Conservation (phyloP, 2,797 vertebrate genomes). For the Emys orbicularis region DNA sequence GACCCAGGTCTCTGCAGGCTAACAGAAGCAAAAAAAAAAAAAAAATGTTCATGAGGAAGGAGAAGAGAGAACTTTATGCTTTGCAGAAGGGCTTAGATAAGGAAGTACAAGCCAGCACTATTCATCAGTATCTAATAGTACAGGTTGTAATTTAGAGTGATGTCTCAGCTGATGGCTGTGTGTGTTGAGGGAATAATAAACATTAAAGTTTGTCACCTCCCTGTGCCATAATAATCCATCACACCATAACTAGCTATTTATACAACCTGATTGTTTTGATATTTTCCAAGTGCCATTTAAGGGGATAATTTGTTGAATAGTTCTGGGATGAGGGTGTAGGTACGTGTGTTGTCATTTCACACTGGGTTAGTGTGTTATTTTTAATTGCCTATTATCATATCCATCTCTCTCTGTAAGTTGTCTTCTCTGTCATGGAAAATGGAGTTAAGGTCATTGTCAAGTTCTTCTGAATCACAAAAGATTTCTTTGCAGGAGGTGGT, state of each 20-base stretch:
- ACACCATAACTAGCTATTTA: neutral
- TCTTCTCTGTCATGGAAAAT: neutral
- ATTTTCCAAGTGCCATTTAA: slow-evolving; percentile 5
- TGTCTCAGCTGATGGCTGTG: neutral
- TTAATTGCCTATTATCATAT: slow-evolving; percentile 45
- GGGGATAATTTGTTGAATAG: slow-evolving; percentile 14
- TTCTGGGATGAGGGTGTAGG: slow-evolving; percentile 12
- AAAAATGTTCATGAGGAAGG: neutral
- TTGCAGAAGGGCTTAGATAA: neutral
- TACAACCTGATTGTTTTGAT: neutral
- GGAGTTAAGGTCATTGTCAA: slow-evolving; percentile 10
- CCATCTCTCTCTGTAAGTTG: slow-evolving; percentile 51
- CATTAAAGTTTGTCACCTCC: slow-evolving; percentile 19
- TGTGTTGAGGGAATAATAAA: neutral
- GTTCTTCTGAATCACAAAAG: neutral
- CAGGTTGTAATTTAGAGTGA: neutral
- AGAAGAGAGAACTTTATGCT: neutral
- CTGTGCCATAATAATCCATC: neutral
- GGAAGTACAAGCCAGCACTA: neutral
- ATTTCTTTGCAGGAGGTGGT: neutral
- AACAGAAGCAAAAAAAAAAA: neutral
- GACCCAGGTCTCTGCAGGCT: fast-evolving
- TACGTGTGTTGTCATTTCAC: slow-evolving; percentile 1
- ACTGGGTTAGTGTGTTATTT: slow-evolving; percentile 19
- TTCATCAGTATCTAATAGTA: neutral